Evolutionary conservation across 30 jellyfish, hydroid and myxozoan genomes (phyloP).

Genomic region (Clytia hemisphaerica): DNA sequence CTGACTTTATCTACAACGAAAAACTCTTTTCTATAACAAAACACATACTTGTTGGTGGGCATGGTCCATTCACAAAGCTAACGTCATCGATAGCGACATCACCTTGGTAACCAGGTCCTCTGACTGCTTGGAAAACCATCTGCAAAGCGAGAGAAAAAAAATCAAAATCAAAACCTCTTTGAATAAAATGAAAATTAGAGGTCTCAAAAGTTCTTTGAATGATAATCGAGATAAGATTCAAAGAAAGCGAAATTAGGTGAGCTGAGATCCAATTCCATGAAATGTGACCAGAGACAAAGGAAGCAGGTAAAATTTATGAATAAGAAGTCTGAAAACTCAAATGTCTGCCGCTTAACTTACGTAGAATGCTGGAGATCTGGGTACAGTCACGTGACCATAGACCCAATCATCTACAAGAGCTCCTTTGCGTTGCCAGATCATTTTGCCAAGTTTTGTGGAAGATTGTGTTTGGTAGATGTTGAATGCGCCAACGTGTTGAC

Average conservation of each 20-base stretch:
- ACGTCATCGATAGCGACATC: constrained; percentile 94
- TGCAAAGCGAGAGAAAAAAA: constrained; percentile 6
- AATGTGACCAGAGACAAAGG: too few relatives aligned
- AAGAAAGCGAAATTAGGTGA: too few relatives aligned
- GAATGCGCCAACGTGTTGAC: constrained; percentile 86
- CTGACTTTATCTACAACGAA: too few relatives aligned
- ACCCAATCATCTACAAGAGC: constrained; percentile 84
- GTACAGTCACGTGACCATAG: constrained; percentile 66
- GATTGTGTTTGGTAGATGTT: constrained; percentile 40
- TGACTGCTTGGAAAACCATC: constrained; percentile 82
- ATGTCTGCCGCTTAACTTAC: too few relatives aligned
- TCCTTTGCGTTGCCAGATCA: constrained; percentile 73
- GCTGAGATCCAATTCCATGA: too few relatives aligned
- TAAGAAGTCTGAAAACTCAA: too few relatives aligned
- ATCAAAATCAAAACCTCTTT: too few relatives aligned
- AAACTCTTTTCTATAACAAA: too few relatives aligned
- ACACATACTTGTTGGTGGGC: constrained; percentile 72
- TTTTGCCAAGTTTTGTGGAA: constrained; percentile 44
- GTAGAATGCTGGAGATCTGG: constrained; percentile 62
- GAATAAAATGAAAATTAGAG: too few relatives aligned
- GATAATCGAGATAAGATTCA: too few relatives aligned
- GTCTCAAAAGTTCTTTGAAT: too few relatives aligned
- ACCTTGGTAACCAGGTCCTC: constrained; percentile 98
- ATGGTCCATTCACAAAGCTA: constrained; percentile 73
- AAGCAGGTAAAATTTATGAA: too few relatives aligned